Evolutionary conservation across 2,113 vertebrate species (phyloP).

Genomic region (Phoenicopterus ruber): DNA sequence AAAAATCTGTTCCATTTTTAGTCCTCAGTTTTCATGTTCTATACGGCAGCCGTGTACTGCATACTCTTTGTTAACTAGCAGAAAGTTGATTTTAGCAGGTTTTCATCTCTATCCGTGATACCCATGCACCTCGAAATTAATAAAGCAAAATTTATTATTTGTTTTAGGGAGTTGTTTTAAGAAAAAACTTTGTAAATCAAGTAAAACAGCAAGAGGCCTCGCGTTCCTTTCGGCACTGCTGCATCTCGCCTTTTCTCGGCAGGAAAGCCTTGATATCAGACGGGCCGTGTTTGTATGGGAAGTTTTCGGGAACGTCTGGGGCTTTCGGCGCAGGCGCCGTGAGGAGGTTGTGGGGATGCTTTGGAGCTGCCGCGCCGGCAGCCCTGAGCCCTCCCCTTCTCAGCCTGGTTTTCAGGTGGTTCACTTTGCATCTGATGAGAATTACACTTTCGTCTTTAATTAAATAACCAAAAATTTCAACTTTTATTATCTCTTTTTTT

Average conservation of each 20-base stretch:
- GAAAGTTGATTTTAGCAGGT: background rate
- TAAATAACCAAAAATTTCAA: background rate
- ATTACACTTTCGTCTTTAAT: background rate
- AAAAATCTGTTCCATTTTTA: background rate
- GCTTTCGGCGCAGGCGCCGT: background rate
- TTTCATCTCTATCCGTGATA: background rate
- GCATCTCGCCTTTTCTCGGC: background rate
- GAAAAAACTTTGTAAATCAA: background rate
- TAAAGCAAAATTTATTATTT: background rate
- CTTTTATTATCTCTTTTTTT: background rate
- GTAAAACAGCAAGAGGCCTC: background rate
- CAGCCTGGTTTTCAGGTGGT: background rate
- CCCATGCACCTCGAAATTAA: background rate
- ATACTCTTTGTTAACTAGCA: background rate
- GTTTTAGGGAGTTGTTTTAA: background rate
- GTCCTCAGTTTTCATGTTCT: background rate
- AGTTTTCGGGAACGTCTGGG: background rate
- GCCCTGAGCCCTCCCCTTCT: background rate
- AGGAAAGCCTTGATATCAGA: background rate
- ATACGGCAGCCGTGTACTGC: rapidly evolving
- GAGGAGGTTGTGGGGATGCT: background rate
- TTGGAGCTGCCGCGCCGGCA: rapidly evolving
- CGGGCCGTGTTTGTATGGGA: background rate
- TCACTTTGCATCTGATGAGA: background rate
- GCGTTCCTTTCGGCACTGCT: background rate